A percentile compares a stretch with the other conserved stretches of the same genome.
Evolutionary conservation across 2,888 invertebrate genomes (phyloP).

Genomic region (Parnassius glacialis): DNA sequence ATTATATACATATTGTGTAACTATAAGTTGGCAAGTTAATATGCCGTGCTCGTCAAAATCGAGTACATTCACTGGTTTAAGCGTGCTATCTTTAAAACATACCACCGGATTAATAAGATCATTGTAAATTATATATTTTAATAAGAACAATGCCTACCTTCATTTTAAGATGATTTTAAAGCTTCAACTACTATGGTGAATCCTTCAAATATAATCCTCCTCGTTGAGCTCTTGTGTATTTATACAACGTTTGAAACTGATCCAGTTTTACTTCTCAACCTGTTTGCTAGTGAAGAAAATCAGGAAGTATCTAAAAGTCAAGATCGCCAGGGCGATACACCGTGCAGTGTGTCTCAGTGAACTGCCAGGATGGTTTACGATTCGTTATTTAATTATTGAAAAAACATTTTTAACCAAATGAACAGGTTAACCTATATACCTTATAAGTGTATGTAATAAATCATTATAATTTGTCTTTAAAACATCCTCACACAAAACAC

Average conservation of each 20-base stretch:
- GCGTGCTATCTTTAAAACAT: no score
- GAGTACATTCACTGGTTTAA: no score
- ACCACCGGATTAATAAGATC: no score
- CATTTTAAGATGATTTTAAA: slow-evolving; percentile 37
- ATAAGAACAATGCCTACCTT: slow-evolving; percentile 51
- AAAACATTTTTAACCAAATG: slow-evolving; percentile 1
- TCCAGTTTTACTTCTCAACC: slow-evolving; percentile 41
- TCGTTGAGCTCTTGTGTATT: slow-evolving; percentile 37
- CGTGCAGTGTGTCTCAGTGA: slow-evolving; percentile 41
- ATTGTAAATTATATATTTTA: no score
- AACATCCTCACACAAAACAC: neutral
- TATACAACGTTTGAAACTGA: slow-evolving; percentile 52
- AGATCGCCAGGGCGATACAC: slow-evolving; percentile 62
- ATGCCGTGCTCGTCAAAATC: no score
- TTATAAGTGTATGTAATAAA: slow-evolving; percentile 2
- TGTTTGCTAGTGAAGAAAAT: slow-evolving; percentile 56
- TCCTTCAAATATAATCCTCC: slow-evolving; percentile 55
- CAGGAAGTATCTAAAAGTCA: slow-evolving; percentile 75
- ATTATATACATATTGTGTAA: no score
- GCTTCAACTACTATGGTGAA: slow-evolving; percentile 61
- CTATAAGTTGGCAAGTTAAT: no score
- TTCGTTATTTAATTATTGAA: slow-evolving; percentile 18
- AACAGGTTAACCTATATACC: slow-evolving; percentile 2
- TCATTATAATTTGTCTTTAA: slow-evolving; percentile 1
- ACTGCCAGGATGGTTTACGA: slow-evolving; percentile 25